Conservation (phyloP, 2,888 invertebrate genomes). For the Aphodius sticticus region DNA sequence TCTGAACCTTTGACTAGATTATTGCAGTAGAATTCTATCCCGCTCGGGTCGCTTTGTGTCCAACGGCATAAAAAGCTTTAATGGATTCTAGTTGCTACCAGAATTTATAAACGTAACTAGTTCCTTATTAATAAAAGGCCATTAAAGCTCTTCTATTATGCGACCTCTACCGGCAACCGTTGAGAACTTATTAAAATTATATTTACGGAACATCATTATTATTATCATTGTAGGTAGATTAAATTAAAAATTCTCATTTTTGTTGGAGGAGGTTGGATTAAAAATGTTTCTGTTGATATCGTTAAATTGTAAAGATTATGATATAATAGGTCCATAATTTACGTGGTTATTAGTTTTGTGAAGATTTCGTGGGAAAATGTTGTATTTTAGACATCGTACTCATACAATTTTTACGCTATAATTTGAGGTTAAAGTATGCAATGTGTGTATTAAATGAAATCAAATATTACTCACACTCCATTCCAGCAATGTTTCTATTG, state of each 20-base stretch:
- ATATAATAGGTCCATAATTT: no score
- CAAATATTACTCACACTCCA: no score
- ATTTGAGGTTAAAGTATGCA: no score
- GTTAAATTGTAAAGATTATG: no score
- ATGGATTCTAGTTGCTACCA: slow-evolving; percentile 4
- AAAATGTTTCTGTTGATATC: no score
- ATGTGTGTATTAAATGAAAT: no score
- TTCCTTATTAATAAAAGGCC: not conserved
- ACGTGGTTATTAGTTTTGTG: no score
- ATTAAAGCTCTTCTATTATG: not conserved
- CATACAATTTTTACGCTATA: no score
- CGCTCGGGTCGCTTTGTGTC: not conserved
- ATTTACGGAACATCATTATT: not conserved
- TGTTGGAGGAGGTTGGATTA: not conserved
- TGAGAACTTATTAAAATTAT: not conserved
- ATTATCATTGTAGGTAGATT: not conserved
- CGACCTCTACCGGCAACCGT: not conserved
- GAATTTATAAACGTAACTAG: not conserved
- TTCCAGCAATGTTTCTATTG: no score
- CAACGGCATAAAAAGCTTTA: not conserved
- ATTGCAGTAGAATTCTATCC: slow-evolving; percentile 11
- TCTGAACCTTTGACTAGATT: slow-evolving; percentile 36
- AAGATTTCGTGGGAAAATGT: no score
- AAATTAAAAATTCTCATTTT: not conserved
- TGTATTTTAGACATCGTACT: no score